A percentile compares a stretch with the other conserved stretches of the same genome.
phyloP scores from a whole-genome alignment of 2,113 vertebrate species.

The Excalfactoria chinensis region DNA sequence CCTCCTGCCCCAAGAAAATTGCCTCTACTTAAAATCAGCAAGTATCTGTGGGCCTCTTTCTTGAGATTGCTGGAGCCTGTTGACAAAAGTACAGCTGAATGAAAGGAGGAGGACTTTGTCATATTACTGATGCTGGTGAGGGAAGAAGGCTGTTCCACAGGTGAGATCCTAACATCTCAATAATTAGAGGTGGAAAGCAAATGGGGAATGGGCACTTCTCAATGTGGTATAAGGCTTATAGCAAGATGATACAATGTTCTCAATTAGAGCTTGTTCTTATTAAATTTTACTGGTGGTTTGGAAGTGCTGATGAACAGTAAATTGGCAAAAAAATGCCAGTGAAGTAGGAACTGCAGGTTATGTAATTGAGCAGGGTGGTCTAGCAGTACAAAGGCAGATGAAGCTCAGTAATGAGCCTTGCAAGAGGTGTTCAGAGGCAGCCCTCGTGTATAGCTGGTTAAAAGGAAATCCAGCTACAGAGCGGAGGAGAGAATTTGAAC shows the following conservation, averaged over 20 bases:
- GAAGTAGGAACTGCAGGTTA: background rate
- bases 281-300: background rate
- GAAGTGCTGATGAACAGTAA: background rate
- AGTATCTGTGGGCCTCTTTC: background rate
- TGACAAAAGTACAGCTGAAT: background rate
- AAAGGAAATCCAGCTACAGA: background rate
- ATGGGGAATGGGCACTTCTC: background rate
- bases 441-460: background rate
- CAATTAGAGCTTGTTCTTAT: background rate
- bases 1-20: background rate
- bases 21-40: background rate
- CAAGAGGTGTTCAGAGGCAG: background rate
- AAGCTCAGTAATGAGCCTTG: background rate
- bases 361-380: fast-evolving
- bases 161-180: background rate
- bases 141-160: background rate
- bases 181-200: background rate
- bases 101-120: background rate
- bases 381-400: background rate
- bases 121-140: fast-evolving
- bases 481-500: background rate
- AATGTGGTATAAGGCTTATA: background rate
- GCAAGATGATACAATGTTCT: background rate
- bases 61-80: fast-evolving
- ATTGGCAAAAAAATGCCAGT: background rate